Evolutionary conservation across 1,140 invertebrate species (phyloP), one percentile per base, ranked within the genome.

Genomic region (Panagrolaimus sp.): DNA sequence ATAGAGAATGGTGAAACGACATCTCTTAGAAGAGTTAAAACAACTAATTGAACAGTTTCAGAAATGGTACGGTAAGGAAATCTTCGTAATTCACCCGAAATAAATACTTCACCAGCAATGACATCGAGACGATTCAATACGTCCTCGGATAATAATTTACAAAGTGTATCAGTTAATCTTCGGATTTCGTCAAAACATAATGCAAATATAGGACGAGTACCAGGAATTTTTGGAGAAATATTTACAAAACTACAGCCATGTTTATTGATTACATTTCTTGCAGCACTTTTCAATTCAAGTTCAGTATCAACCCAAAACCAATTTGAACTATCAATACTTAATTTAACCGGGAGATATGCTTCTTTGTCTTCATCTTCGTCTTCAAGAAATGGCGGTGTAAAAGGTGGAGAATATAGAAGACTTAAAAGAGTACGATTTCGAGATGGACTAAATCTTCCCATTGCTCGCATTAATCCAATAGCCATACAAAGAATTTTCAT

Each of bases 401-500:
- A 77, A 45, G 78, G 77, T 9, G 63, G 64, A 11, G 78, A 74
- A 63, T 69, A 82, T 13, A 79, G 69, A 20, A 73, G 47, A 8
- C 68, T 64, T 48, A 80, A 72, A 9, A 78, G 62, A 23, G 74
- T 66, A 25, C 47, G 25, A 57, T 71, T 44, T 42, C 68, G n/a
- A 51, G 70, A 16, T 20, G 27, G 25, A 65, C 71, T 67, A 46
- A 70, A 70, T 47, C 81, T 38, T 16, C 65, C 53, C 46, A 81
- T 63, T 11, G 79, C 72, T 4, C 79, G 63, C 4, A 78, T 63
- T 11, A 76, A 63, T n/a, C 79, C 79, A 42, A 83, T 48, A 11
- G 80, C 51, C 66, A 82, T 75, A n/a, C 65, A 78, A 9, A 76
- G 31, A 5, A 77, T 2, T 63, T 72, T 78, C 70, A 81, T 78